Base-by-base conservation (phyloP, 2,888 invertebrate species). In the Dastarcus helophoroides region DNA sequence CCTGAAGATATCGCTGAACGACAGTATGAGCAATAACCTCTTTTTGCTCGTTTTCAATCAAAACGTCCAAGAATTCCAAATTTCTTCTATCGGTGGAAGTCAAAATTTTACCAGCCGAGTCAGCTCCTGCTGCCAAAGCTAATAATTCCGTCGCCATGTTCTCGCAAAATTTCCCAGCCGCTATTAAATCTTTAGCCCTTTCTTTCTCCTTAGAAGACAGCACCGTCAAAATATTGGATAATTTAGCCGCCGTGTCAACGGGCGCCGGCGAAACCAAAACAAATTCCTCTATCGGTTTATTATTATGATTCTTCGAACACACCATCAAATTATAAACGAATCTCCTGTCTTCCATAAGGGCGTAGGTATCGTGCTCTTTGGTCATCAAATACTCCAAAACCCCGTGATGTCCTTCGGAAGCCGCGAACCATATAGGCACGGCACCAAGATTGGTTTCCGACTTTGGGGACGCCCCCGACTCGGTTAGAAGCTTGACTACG, bases 261-360 rank as follows among this genome's bases (percentile, higher is more conserved):
- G 97, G 97, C 3, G 97, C 97, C n/a, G 94, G 93, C 1, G 95
- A 95, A 8, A 94, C 88, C 35, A 98, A 67, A 13, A 98, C 84
- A 59, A 98, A 98, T 59, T 98, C 97, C 56, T 94, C 89, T 39
- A 98, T 88, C 0, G 97, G 94, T 51, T 86, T 83, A 61, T 97
- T 94, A 54, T 90, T 84, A 64, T 90, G 76, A 64, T 86, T 88
- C 61, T 94, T 94, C 12, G 93, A 91, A 60, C 93, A 91, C 21
- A 94, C 84, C 93, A 98, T 98, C 50, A 98, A 67, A 58, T 98
- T 97, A 63, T 93, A 95, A 29, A 95, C 88, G 60, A 97, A 98
- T 71, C 93, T 79, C 54, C 86, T 79, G 57, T 98, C 97, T 43
- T 97, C 97, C 93, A 98, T 95, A 8, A 98, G 69, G 5, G 82